Evolutionary conservation across 92 coral and sea anemone genomes (phyloP).

Genomic region (Porites evermanni): DNA sequence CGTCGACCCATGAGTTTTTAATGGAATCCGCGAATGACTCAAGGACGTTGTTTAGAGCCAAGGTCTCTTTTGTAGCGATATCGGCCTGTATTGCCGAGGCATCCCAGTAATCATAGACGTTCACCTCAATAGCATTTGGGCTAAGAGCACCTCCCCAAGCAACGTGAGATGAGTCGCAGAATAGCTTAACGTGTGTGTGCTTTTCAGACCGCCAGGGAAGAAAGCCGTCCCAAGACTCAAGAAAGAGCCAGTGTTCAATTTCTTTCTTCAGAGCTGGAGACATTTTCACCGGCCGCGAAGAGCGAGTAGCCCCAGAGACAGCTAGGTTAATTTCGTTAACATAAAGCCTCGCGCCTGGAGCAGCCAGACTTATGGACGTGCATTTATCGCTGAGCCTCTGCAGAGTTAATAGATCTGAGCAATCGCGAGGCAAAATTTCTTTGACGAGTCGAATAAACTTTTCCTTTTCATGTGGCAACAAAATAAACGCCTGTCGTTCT

Average conservation of each 20-base stretch:
- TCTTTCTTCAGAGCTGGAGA: not conserved
- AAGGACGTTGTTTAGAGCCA: not conserved
- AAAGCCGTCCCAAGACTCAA: not conserved
- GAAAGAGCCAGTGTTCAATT: not conserved
- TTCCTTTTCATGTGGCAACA: not conserved
- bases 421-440: not conserved
- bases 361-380: not conserved
- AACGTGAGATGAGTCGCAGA: not conserved
- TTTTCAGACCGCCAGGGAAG: not conserved
- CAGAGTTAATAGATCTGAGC: not conserved
- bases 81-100: not conserved
- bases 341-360: slow-evolving; percentile 26
- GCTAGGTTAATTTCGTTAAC: slow-evolving; percentile 16
- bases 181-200: not conserved
- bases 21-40: not conserved
- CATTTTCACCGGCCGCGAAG: not conserved
- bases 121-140: not conserved
- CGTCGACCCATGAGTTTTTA: not conserved
- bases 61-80: slow-evolving; percentile 12
- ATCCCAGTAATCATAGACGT: not conserved
- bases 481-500: not conserved
- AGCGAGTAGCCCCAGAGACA: not conserved
- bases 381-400: slow-evolving; percentile 23
- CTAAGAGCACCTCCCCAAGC: not conserved
- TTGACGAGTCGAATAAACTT: not conserved